Base-by-base conservation (phyloP, 2,113 vertebrate genomes). In the Eurystomus gularis region DNA sequence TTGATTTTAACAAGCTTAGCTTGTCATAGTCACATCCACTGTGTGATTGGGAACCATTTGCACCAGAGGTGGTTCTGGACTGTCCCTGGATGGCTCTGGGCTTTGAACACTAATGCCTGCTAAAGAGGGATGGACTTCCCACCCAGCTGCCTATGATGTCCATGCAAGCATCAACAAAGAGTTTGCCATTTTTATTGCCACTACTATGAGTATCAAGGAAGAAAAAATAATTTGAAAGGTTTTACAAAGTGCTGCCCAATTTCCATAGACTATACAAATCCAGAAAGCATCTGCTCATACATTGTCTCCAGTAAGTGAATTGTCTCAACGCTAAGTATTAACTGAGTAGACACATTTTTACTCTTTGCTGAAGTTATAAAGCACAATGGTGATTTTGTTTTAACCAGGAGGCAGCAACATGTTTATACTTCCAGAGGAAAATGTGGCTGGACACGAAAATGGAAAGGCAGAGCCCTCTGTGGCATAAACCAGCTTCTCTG, bases 121-220 rank as follows among this genome's bases (percentile, higher is more conserved):
- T 71, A 84, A 82, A 58, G 35, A 64, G 17, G 25, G 21, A 14
- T 40, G 37, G 14, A 44, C 11, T 91, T 94, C 65, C 70, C 71
- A 82, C 52, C 33, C 48, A 29, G 28, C 19, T 85, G 31, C 37
- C 44, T 82, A 29, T 5, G 26, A 54, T 1, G 0, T 64, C 37
- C 3, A 0, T 71, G 25, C 35, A 90, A 82, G 13, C 57, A 62
- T n/a, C 33, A n/a, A 37, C 15, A 72, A 42, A 31, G 26, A 29
- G 44, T 44, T 93, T 3, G 4, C 33, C 16, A 9, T 39, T 13
- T 75, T 65, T 87, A 33, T 54, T 10, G 5, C 79, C 0, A 0
- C 52, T 80, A 11, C 24, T 46, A 3, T 29, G n/a, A 80, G 42
- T 42, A 58, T 37, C 54, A 66, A 52, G 25, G 65, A 92, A 82